Evolutionary conservation across 2,113 vertebrate genomes (phyloP).

Genomic region (Columbina picui): DNA sequence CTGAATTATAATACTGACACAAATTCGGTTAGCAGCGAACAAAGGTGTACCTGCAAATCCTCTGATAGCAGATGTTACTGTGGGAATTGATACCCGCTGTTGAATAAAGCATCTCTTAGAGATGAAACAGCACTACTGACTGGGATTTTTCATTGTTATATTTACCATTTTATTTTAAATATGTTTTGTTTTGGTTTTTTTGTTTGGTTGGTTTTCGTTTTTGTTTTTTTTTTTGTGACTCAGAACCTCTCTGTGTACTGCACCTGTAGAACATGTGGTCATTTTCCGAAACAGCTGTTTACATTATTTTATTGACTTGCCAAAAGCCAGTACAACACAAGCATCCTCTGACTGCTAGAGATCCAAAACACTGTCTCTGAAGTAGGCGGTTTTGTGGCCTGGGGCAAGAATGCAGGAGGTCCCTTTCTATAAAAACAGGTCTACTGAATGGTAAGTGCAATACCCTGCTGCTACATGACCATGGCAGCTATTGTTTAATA

Average conservation of each 20-base stretch:
- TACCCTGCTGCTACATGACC: background rate
- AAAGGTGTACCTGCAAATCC: constrained; percentile 67
- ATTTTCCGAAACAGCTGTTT: background rate
- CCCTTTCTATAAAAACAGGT: background rate
- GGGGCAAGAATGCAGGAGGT: constrained; percentile 41
- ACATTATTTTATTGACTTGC: background rate
- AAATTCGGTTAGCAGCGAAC: constrained; percentile 65
- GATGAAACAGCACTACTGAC: constrained; percentile 40
- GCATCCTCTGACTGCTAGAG: background rate
- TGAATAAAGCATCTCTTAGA: constrained; percentile 38
- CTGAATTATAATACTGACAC: constrained; percentile 66
- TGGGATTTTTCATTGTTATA: constrained; percentile 5
- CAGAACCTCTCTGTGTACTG: background rate
- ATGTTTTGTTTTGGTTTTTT: background rate
- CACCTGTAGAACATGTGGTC: background rate
- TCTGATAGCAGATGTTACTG: constrained; percentile 53
- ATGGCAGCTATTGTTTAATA: constrained; percentile 30
- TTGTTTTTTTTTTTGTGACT: background rate
- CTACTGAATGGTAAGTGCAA: constrained; percentile 12
- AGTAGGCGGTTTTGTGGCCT: background rate
- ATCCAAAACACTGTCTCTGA: background rate
- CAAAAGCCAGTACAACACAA: background rate
- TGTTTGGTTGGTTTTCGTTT: background rate
- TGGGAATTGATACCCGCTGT: constrained; percentile 41
- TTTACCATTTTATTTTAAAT: background rate